phyloP scores from a whole-genome alignment of 2,113 vertebrate species.

The Bothrops jararaca region DNA sequence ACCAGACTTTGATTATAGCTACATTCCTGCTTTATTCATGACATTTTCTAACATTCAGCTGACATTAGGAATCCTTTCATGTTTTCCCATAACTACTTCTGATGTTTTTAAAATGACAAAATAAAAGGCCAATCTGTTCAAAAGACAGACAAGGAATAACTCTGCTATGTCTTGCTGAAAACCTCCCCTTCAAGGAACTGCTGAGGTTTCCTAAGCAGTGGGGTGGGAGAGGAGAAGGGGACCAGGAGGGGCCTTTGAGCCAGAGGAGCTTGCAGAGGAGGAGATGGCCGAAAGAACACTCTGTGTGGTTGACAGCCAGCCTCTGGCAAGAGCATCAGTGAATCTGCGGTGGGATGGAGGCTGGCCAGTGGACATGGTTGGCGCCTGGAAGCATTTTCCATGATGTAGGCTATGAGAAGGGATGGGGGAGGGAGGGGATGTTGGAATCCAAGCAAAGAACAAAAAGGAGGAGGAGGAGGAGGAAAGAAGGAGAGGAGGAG shows the following conservation, averaged over 20 bases:
- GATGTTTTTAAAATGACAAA: background rate
- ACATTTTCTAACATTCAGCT: background rate
- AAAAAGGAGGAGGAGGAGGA: background rate
- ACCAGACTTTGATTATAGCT: background rate
- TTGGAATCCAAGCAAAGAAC: background rate
- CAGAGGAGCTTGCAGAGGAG: background rate
- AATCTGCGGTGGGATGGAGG: background rate
- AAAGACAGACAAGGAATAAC: background rate
- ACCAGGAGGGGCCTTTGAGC: too few relatives aligned
- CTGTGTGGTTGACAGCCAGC: background rate
- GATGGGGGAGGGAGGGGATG: background rate
- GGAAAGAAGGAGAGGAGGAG: too few relatives aligned
- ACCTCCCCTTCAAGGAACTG: background rate
- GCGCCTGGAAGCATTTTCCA: slow-evolving; percentile 21
- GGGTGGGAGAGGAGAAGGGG: background rate
- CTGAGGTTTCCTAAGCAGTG: too few relatives aligned
- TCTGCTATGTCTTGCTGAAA: background rate
- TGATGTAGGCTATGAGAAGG: slow-evolving; percentile 17
- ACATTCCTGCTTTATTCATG: background rate
- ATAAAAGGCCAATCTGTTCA: background rate
- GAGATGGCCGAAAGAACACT: background rate
- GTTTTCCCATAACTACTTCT: background rate
- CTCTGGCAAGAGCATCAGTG: background rate
- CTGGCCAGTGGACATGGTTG: background rate
- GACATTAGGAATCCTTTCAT: background rate